Conservation (phyloP, 2,888 invertebrate species). For the Spisula solida region DNA sequence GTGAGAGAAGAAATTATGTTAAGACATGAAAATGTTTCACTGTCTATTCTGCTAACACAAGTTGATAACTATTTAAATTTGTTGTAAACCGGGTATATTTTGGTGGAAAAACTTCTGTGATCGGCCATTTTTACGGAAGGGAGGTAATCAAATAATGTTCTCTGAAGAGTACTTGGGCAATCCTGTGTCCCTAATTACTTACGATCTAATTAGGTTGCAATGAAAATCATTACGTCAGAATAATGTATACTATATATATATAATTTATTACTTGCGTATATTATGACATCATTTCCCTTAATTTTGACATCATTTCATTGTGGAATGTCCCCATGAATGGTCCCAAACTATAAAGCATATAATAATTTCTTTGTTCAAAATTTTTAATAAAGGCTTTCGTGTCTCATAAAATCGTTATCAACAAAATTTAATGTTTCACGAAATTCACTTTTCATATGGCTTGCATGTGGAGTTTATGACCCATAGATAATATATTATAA, state of each 20-base stretch:
- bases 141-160: not conserved
- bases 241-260: no score
- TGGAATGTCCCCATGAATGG: no score
- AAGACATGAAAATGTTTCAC: not conserved
- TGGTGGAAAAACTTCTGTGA: not conserved
- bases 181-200: not conserved
- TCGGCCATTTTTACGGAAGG: not conserved
- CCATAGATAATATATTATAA: constrained; percentile 6
- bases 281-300: no score
- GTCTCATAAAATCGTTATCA: not conserved
- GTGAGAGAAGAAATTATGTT: not conserved
- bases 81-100: not conserved
- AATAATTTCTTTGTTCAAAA: no score
- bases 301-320: no score
- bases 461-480: not conserved
- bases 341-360: no score
- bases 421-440: not conserved
- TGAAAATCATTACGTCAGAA: not conserved
- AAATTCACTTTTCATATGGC: not conserved
- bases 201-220: not conserved
- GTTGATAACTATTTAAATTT: not conserved
- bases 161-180: not conserved
- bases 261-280: no score
- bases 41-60: not conserved
- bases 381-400: no score